These are phyloP conservation scores for Pipistrellus nathusii DNA, from an alignment of 2,797 vertebrate genomes.

Conservation along the genomic window DNA sequence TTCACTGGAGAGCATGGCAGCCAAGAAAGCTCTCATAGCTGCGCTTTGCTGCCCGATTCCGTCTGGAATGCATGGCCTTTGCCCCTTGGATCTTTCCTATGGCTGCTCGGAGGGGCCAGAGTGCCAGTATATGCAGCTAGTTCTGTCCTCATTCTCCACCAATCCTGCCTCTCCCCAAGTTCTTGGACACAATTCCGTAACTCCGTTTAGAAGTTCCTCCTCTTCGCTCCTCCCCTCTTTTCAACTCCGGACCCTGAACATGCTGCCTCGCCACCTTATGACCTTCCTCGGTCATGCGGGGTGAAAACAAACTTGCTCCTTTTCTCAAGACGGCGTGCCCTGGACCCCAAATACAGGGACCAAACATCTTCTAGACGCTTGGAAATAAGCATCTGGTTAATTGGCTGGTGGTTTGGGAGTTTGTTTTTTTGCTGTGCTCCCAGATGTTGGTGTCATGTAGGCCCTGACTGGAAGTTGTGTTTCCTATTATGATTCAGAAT, in stretches of 20 bases:
- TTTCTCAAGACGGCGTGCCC: not conserved
- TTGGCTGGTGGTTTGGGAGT: not conserved
- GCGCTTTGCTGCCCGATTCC: not conserved
- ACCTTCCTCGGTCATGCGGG: not conserved
- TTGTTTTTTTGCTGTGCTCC: conserved; percentile 52
- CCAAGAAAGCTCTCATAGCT: conserved; percentile 65
- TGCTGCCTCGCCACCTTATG: not conserved
- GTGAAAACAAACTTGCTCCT: not conserved
- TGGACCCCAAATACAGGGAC: not conserved
- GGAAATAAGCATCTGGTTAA: conserved; percentile 53
- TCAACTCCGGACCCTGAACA: not conserved
- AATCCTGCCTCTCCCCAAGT: not conserved
- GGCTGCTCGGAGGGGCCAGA: not conserved
- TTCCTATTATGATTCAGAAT: conserved; percentile 62
- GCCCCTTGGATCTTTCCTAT: conserved; percentile 72
- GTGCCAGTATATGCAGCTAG: conserved; percentile 11
- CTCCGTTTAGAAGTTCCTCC: not conserved
- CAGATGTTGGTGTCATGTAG: conserved; percentile 68
- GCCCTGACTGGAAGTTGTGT: conserved; percentile 40
- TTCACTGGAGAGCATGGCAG: not conserved
- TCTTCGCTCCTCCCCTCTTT: not conserved
- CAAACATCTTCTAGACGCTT: conserved; percentile 3
- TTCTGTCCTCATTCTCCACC: not conserved
- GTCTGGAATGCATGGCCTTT: conserved; percentile 58
- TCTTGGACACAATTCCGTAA: conserved; percentile 32